Evolutionary conservation across 2,888 invertebrate species (phyloP), one percentile per base, ranked within the genome.

Genomic region (Trissonchulus latispiculum): DNA sequence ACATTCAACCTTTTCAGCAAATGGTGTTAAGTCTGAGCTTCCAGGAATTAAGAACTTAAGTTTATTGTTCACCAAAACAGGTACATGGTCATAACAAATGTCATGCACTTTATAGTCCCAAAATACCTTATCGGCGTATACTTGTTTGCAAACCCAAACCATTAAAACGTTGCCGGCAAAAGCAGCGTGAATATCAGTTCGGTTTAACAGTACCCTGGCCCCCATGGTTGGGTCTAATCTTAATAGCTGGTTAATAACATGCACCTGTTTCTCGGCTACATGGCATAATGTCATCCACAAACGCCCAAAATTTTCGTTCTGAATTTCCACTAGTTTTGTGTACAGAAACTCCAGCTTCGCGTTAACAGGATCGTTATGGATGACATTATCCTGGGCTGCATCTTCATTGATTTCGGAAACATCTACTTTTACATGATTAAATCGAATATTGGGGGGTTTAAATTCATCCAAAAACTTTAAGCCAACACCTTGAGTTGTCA

Each of bases 111-210:
- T 15, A n/a, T 72, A 66, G 31, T 72, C 37, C 72, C 72, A 72
- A 36, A 36, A 72, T 3, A 72, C 36, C 3, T n/a, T 28, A 28
- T 35, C 66, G 15, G 72, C 64, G 8, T 36, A 8, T 8, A 72
- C 31, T 33, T 64, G 1, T 2, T n/a, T 15, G 31, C 72, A 72
- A 36, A 66, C 2, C 64, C 64, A 62, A 28, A 72, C 33, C 62
- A 72, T 72, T 28, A 72, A 31, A 29, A 37, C 72, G 35, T 72
- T 29, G 15, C 72, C 72, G 15, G 72, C 62, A 29, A 72, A 72
- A 36, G 72, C 18, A 23, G 64, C 66, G 28, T 29, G 1, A 29
- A 72, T 72, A 48, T 72, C 72, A n/a, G 66, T 36, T 35, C 72
- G 2, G 29, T 31, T 35, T 8, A 71, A 28, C 8, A 71, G 23